Evolutionary conservation across 2,888 invertebrate genomes (phyloP), one percentile per base, ranked within the genome.

Genomic region (Euproctis similis): DNA sequence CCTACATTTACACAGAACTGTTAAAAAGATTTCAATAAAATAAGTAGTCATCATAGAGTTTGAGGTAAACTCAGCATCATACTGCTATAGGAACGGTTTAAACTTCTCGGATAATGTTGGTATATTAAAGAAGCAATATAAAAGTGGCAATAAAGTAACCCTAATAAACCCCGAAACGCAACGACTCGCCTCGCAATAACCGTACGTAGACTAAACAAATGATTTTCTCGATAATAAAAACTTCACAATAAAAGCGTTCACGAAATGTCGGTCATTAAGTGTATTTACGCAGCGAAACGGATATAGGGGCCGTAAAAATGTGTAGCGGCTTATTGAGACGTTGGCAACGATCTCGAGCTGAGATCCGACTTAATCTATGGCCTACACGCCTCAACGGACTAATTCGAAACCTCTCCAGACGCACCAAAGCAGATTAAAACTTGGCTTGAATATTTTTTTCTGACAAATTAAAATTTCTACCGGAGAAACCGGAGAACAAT

Each of bases 131-230:
- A 54, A 54, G 55, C 42, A 51, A 42, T 63, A 70, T 74, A 75
- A 71, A 61, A 69, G 63, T 60, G 61, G 75, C 67, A 72, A 80
- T 78, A 81, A 80, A 80, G 59, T 62, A 61, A 67, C 75, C 76
- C 72, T 67, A 77, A 81, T 81, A 81, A 80, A 81, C 76, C 75
- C 72, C 69, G 66, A 77, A 77, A 72, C 66, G 67, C 69, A 74
- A 62, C 58, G 67, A 64, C 58, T 58, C 60, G 68, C 60, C 59
- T 70, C 70, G 75, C 75, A 71, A 75, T 74, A 74, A 72, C 74
- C 72, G 71, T 80, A 78, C 66, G 80, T 75, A 80, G 78, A 78
- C 78, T 82, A 81, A 81, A 82, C 81, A 82, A 78, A 81, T 75
- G 76, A 78, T 76, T 74, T 74, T 78, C 73, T 63, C 64, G 76